Base-by-base conservation (phyloP, 2,888 invertebrate genomes). In the Stenichneumon culpator region DNA sequence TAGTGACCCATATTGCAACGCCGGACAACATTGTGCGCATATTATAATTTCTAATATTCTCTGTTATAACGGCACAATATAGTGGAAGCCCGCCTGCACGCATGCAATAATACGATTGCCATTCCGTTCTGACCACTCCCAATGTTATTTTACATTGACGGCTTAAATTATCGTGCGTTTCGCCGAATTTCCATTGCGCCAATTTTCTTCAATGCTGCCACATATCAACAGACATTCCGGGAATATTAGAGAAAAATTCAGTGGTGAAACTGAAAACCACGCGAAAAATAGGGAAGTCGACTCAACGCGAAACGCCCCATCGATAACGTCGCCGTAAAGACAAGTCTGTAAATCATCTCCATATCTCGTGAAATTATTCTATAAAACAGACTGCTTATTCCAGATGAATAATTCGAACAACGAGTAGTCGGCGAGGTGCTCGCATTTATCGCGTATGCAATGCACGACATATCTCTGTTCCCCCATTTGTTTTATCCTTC, bases 381-480 rank as follows among this genome's bases (percentile, higher is more conserved):
- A 36, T 72, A 36, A 36, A 32, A 57, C 4, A 14, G 16, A 73
- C 73, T 28, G 39, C 65, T 54, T 25, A 67, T 54, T 32, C 67
- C 25, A 14, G 47, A 22, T 28, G 16, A 68, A 63, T 52, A 80
- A 84, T 68, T 54, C 54, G 19, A 22, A 63, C 60, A 60, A 77
- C 57, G 57, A 50, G 63, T 65, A n/a, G 22, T 32, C n/a, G 65
- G n/a, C 63, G 28, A 63, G 50, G 36, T 39, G 19, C 16, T 25
- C 39, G 3, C 68, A 25, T 74, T 73, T 81, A 67, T 78, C 73
- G 69, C 22, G 44, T 47, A 73, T 75, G 39, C 54, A 39, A 72
- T n/a, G 39, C 25, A 22, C 67, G 52, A 84, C 78, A 68, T 73
- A 52, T 57, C 68, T 52, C 60, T 60, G 25, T 57, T 16, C 52